Conservation (phyloP, 2,888 invertebrate species). For the Drosophila antonietae region DNA sequence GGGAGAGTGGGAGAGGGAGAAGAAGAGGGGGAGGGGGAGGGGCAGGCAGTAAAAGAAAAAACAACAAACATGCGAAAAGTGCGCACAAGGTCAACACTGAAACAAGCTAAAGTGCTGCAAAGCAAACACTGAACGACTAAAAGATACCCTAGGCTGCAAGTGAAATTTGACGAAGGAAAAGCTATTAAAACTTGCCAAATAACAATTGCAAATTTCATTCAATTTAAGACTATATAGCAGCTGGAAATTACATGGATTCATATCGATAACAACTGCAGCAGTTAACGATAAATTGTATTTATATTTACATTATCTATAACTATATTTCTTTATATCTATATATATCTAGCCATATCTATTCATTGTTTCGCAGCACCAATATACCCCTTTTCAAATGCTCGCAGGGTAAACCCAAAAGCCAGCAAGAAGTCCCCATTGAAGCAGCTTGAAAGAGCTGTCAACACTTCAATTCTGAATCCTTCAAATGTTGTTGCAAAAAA, state of each 20-base stretch:
- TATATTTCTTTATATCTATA: too few relatives aligned
- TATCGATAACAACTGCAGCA: neutral
- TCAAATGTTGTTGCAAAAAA: constrained; percentile 1
- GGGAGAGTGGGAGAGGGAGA: neutral
- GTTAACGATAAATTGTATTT: neutral
- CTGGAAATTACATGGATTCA: too few relatives aligned
- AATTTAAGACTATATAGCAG: too few relatives aligned
- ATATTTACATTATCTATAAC: too few relatives aligned
- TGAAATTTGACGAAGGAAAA: neutral
- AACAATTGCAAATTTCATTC: too few relatives aligned
- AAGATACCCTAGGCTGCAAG: neutral
- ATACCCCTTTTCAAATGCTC: neutral
- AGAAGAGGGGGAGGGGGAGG: neutral
- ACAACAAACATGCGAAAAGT: constrained; percentile 12
- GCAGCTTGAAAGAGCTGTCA: constrained; percentile 1
- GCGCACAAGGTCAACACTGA: constrained; percentile 37
- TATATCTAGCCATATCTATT: neutral
- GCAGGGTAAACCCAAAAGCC: constrained; percentile 14
- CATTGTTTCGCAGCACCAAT: neutral
- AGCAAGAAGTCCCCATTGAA: constrained; percentile 24
- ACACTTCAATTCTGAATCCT: constrained; percentile 15
- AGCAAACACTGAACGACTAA: neutral
- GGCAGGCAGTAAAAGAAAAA: neutral
- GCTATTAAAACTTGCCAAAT: neutral
- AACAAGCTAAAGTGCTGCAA: constrained; percentile 5